phyloP scores from a whole-genome alignment of 2,797 vertebrate genomes.

The Decapterus maruadsi region DNA sequence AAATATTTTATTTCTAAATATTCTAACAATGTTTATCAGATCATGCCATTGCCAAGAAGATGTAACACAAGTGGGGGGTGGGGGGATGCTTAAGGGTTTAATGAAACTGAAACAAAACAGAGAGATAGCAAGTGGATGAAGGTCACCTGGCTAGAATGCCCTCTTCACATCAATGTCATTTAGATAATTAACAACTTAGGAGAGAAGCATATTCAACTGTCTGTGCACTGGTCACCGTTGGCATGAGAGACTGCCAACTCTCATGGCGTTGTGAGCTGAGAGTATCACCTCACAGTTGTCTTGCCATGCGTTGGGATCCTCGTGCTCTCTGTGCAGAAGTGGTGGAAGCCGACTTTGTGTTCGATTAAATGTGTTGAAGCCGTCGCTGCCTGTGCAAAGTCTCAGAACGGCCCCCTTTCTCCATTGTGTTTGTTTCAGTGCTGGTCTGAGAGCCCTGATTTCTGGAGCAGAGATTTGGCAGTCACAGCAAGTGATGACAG shows the following conservation, averaged over 20 bases:
- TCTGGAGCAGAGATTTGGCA: conserved; percentile 89
- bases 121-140: conserved; percentile 74
- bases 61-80: conserved; percentile 28
- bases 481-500: conserved; percentile 90
- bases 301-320: conserved; percentile 81
- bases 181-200: conserved; percentile 86
- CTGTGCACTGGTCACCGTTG: conserved; percentile 82
- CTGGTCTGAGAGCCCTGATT: conserved; percentile 87
- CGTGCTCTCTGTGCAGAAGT: conserved; percentile 81
- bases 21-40: conserved; percentile 61
- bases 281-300: conserved; percentile 85
- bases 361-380: conserved; percentile 85
- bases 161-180: conserved; percentile 85
- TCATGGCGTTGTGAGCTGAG: conserved; percentile 79
- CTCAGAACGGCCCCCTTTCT: conserved; percentile 76
- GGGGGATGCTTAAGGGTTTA: conserved; percentile 50
- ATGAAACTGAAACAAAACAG: conserved; percentile 69
- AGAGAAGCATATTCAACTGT: conserved; percentile 86
- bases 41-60: conserved; percentile 51
- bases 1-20: conserved; percentile 42
- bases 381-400: conserved; percentile 79
- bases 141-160: conserved; percentile 77
- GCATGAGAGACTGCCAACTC: conserved; percentile 86
- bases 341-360: conserved; percentile 78
- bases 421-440: conserved; percentile 85